Conservation (phyloP, 2,888 invertebrate genomes). For the Dryobotodes eremita region DNA sequence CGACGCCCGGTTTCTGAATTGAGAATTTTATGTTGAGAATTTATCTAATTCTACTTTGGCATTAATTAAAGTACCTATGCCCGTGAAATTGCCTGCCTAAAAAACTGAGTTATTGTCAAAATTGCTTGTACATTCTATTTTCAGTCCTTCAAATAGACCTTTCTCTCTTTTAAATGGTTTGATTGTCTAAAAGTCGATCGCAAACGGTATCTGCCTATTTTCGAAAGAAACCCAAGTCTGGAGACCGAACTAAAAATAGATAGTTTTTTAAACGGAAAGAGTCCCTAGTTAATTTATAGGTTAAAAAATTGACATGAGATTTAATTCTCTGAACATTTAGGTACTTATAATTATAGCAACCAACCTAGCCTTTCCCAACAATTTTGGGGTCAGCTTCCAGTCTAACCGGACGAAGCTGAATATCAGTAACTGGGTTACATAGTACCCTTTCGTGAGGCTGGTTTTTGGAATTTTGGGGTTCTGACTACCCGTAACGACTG, state of each 20-base stretch:
- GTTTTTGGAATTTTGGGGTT: not conserved
- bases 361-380: not conserved
- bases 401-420: no score
- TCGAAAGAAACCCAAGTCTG: not conserved
- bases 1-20: not conserved
- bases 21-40: not conserved
- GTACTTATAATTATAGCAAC: not conserved
- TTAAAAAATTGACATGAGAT: not conserved
- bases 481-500: not conserved
- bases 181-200: not conserved
- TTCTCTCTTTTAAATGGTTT: not conserved
- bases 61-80: not conserved
- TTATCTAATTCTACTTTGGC: not conserved
- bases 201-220: not conserved
- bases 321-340: not conserved
- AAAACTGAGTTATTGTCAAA: not conserved
- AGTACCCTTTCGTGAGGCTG: not conserved
- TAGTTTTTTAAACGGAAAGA: not conserved
- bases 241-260: constrained; percentile 16
- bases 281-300: no score
- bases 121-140: not conserved
- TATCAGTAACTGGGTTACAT: not conserved
- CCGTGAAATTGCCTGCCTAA: not conserved
- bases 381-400: not conserved
- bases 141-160: not conserved